Conservation (phyloP, 2,797 vertebrate genomes). For the Stomatorhinus walkeri region DNA sequence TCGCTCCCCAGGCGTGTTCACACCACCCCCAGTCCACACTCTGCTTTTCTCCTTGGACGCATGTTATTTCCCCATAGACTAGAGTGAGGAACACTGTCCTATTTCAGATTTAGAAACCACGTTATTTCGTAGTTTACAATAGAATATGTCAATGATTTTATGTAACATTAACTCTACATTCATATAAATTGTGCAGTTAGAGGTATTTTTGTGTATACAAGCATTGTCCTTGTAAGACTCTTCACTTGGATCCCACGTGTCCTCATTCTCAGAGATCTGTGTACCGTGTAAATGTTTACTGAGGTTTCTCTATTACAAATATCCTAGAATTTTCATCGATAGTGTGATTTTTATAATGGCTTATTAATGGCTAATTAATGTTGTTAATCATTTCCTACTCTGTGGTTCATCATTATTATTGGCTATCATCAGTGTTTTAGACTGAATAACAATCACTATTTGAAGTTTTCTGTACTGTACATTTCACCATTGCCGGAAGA, state of each 20-base stretch:
- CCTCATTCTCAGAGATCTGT: background rate
- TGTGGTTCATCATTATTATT: background rate
- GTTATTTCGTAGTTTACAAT: background rate
- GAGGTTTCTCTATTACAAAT: background rate
- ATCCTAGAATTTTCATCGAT: background rate
- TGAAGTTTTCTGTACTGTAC: background rate
- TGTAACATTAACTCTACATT: background rate
- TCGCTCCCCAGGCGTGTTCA: background rate
- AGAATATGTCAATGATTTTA: background rate
- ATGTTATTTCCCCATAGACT: background rate
- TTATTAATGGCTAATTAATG: background rate
- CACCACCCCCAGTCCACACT: slow-evolving; percentile 1
- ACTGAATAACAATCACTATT: background rate
- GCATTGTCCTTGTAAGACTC: background rate
- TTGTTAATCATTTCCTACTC: background rate
- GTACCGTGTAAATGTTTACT: background rate
- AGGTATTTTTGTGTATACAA: background rate
- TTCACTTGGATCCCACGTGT: background rate
- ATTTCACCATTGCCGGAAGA: background rate
- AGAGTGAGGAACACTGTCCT: background rate
- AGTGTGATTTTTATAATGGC: background rate
- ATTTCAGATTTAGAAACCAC: background rate
- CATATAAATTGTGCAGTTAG: background rate
- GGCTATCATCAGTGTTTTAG: background rate
- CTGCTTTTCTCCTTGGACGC: background rate